phyloP scores from a whole-genome alignment of 1,140 invertebrate genomes.

The Bombus waltoni region DNA sequence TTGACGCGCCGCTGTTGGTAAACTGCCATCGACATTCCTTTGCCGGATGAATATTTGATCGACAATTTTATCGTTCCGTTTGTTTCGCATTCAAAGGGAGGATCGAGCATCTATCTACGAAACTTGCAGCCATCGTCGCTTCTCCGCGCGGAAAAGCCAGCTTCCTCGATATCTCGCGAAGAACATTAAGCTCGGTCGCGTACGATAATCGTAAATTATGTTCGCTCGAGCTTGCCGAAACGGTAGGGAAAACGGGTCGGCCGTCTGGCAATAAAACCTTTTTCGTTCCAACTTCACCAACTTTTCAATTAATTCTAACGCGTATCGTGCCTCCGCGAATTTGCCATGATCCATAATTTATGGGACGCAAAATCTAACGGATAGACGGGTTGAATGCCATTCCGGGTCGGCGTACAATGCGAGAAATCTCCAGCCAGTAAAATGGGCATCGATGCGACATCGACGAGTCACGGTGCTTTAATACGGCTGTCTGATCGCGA shows the following conservation, averaged over 20 bases:
- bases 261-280: not conserved
- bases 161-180: not conserved
- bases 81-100: not conserved
- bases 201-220: conserved; percentile 33
- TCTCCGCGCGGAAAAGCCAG: not conserved
- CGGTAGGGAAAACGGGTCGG: not conserved
- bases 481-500: no score
- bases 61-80: conserved; percentile 5
- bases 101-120: no score
- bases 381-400: no score
- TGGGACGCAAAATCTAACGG: conserved; percentile 2
- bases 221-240: not conserved
- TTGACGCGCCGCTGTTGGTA: not conserved
- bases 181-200: conserved; percentile 7
- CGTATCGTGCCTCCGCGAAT: conserved; percentile 39
- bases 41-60: conserved; percentile 3
- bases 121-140: not conserved
- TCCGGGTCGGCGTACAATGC: not conserved
- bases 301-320: conserved; percentile 56
- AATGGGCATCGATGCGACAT: not conserved
- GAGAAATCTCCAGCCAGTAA: not conserved
- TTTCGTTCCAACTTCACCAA: not conserved
- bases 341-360: conserved; percentile 48
- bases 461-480: not conserved
- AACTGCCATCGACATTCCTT: conserved; percentile 11